These are phyloP conservation scores for Eumeta japonica DNA, from an alignment of 1,140 invertebrate genomes.

Conservation along the genomic window DNA sequence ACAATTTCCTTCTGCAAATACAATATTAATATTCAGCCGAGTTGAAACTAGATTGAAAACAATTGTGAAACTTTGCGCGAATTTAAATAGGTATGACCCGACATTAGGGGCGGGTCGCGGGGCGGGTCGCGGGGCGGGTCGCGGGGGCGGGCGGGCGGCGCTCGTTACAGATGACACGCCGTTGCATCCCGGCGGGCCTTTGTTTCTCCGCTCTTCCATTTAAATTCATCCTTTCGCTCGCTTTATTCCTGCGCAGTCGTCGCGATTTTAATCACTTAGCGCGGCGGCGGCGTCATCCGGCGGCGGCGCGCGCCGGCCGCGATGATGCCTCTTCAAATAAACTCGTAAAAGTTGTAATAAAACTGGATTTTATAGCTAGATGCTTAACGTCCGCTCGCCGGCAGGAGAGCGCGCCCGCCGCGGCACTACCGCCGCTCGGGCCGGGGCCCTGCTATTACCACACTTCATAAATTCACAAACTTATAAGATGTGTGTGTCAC, in stretches of 20 bases:
- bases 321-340: slow-evolving; percentile 15
- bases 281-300: slow-evolving; percentile 12
- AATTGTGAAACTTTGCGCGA: too few species aligned
- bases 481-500: background rate
- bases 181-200: slow-evolving; percentile 20
- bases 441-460: slow-evolving; percentile 4
- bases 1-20: too few species aligned
- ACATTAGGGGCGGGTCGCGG: too few species aligned
- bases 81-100: too few species aligned
- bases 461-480: background rate
- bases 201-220: slow-evolving; percentile 28
- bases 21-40: too few species aligned
- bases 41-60: too few species aligned
- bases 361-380: slow-evolving; percentile 12
- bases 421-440: too few species aligned
- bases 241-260: slow-evolving; percentile 30
- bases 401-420: slow-evolving; percentile 3
- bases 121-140: too few species aligned
- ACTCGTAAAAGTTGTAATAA: slow-evolving; percentile 23
- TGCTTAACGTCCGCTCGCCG: background rate
- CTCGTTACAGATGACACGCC: slow-evolving; percentile 16
- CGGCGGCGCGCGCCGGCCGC: background rate
- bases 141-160: background rate
- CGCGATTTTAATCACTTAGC: slow-evolving; percentile 43
- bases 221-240: slow-evolving; percentile 41